Conservation (phyloP, 2,888 invertebrate genomes). For the Drosophila quinaria region DNA sequence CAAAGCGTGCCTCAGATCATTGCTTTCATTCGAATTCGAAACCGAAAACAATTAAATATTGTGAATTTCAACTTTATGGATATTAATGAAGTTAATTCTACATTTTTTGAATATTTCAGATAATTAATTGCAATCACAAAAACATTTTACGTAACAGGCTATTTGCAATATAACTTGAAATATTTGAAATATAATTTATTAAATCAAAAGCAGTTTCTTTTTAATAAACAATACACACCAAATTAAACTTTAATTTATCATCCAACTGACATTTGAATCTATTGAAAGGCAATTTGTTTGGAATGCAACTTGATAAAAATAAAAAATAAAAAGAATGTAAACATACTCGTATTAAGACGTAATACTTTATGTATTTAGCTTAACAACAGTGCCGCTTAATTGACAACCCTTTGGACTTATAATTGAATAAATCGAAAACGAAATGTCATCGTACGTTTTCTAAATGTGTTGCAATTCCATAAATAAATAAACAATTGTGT, state of each 20-base stretch:
- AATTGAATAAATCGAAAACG: background rate
- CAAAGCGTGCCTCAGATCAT: background rate
- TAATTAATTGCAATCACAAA: background rate
- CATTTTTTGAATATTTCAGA: background rate
- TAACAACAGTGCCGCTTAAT: slow-evolving; percentile 8
- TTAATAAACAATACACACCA: background rate
- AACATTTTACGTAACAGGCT: background rate
- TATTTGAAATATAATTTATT: background rate
- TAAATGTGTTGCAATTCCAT: slow-evolving; percentile 9
- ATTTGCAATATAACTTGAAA: background rate
- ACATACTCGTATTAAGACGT: slow-evolving; percentile 4
- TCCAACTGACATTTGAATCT: background rate
- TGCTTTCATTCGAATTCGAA: background rate
- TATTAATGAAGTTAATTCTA: background rate
- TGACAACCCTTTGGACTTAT: slow-evolving; percentile 13
- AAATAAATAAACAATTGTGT: slow-evolving; percentile 22
- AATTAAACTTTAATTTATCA: background rate
- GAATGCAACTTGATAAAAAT: slow-evolving; percentile 6
- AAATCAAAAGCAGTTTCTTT: background rate
- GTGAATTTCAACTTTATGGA: background rate
- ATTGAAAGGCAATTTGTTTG: slow-evolving; percentile 2
- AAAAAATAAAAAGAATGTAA: background rate
- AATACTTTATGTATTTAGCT: slow-evolving; percentile 3
- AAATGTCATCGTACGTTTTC: slow-evolving; percentile 21
- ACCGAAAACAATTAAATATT: background rate